Evolutionary conservation across 53 echinoderm and acorn worm genomes (phyloP), one percentile per base, ranked within the genome.

Genomic region (Hippasteria phrygiana): DNA sequence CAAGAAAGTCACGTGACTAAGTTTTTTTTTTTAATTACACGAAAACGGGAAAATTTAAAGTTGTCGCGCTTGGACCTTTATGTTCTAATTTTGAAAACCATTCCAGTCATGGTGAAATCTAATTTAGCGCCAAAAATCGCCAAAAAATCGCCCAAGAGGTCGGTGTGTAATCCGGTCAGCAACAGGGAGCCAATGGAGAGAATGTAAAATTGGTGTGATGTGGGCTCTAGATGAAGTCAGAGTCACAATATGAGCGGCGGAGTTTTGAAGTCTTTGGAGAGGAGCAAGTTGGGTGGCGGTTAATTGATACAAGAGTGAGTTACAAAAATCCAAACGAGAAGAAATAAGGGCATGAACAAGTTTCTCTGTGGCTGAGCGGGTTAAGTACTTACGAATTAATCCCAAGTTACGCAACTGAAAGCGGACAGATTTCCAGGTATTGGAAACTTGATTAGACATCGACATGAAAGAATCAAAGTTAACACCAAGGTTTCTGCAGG

Each of bases 281-380:
- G 10, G 24, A 63, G 59, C 59, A n/a, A 63, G 64, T 31, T 63
- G 29, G 59, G 11, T 0, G 24, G 4, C 22, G 32, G 4, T 3
- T 63, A 63, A 24, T 24, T 63, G 64, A 63, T 63, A 63, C 27
- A 63, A 31, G 22, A 63, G 32, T 11, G 64, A 63, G 32, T 63
- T 5, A 28, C 64, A 63, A 63, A 63, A 20, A 63, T 63, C 64
- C 27, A 63, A 63, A 63, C 22, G 12, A 63, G 64, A 63, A 26
- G 64, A 63, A 31, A 63, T 63, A 27, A 5, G 64, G 64, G 64
- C 64, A 1, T 36, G 26, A 24, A 59, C n/a, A 59, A 22, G 59
- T 26, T 59, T 59, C 59, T 59, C 59, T 3, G n/a, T 59, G 59
- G 69, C 69, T 67, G 69, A 67, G 69, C 37, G 69, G 69, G 69